Base-by-base conservation (phyloP, 2,113 vertebrate genomes). In the Corvus moneduloides region DNA sequence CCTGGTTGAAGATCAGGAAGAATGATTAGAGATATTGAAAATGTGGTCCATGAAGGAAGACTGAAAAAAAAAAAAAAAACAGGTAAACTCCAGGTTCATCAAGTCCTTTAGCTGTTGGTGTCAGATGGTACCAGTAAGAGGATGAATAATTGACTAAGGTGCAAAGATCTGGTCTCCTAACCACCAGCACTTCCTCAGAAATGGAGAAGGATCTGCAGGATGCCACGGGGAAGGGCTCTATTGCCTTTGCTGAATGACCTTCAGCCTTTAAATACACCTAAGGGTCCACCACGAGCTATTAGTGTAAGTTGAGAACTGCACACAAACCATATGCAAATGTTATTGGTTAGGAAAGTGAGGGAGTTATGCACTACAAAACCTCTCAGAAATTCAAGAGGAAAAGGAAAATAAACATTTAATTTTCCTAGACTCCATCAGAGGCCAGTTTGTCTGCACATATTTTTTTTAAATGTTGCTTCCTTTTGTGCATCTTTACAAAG, bases 311-410 rank as follows among this genome's bases (percentile, higher is more conserved):
- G 7, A 75, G 52, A 72, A 48, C 11, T 43, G 56, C 23, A 52
- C 0, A 0, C 35, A 64, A 84, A n/a, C 23, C 6, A 21, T 10
- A 21, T 5, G 2, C 22, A 56, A 51, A 35, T 22, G 11, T 20
- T 68, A 52, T 12, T 82, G 8, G 3, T 73, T 61, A 33, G 24
- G 32, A 85, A 87, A 90, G 4, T 23, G 18, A 61, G 24, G 43
- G 2, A 85, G 39, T 4, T 32, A 44, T 68, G 12, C 61, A 10
- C 9, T 30, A 18, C 11, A 23, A 46, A 55, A 8, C 3, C 21
- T 15, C 52, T 44, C 13, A 72, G 35, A 77, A 78, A 82, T 19
- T 4, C 26, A 75, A 52, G 8, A 68, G 4, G 32, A 66, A 48
- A 69, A 67, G 8, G 46, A 91, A 84, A 78, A 41, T 10, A 82